Percentiles rank a stretch among this genome's conserved stretches.
These are phyloP conservation scores for Cabera pusaria DNA, from an alignment of 2,888 invertebrate genomes.

Conservation along the genomic window DNA sequence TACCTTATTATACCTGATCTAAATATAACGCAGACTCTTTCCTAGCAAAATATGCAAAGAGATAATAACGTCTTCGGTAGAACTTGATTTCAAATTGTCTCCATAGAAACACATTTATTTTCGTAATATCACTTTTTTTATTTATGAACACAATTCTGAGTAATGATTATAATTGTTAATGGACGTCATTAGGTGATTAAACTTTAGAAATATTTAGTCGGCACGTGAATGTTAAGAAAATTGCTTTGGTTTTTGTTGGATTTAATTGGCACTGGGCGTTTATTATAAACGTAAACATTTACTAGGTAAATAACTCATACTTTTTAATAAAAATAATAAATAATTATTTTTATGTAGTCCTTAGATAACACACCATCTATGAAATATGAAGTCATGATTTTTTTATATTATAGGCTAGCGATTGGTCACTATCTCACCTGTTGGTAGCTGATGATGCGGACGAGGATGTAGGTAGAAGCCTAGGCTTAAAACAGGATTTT, in stretches of 20 bases:
- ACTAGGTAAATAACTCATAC: constrained; percentile 10
- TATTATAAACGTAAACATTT: constrained; percentile 9
- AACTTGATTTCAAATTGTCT: constrained; percentile 2
- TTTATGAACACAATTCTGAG: constrained; percentile 6
- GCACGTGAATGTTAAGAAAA: constrained; percentile 18
- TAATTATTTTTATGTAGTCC: no score
- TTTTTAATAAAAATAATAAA: no score
- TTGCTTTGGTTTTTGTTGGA: constrained; percentile 20
- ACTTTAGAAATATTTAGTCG: constrained; percentile 13
- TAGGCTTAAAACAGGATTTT: no score
- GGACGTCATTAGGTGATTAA: constrained; percentile 15
- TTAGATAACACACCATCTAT: no score
- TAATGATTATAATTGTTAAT: constrained; percentile 20
- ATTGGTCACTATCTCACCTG: no score
- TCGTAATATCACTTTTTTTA: constrained; percentile 9
- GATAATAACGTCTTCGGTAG: background rate
- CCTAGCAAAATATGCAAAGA: constrained; percentile 15
- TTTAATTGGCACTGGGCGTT: constrained; percentile 11
- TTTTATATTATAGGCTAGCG: no score
- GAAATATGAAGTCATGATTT: no score
- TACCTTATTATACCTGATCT: constrained; percentile 39
- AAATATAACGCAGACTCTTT: constrained; percentile 38
- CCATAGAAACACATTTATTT: constrained; percentile 2
- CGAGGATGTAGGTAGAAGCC: no score
- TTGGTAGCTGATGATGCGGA: no score